phyloP scores from a whole-genome alignment of 2,113 vertebrate species.

The Mustela nigripes region DNA sequence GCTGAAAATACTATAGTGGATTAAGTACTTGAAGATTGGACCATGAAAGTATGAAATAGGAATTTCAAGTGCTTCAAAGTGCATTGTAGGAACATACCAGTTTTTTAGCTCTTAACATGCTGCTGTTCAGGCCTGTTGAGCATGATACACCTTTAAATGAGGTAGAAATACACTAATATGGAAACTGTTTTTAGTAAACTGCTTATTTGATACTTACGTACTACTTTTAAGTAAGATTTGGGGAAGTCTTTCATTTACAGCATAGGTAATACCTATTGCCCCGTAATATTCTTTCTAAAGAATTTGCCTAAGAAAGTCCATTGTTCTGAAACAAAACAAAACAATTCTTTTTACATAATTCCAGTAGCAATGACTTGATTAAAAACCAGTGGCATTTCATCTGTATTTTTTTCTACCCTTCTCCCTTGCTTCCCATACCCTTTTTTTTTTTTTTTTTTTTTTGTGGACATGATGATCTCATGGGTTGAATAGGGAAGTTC shows the following conservation, averaged over 20 bases:
- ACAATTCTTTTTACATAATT: not conserved
- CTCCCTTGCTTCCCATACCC: not conserved
- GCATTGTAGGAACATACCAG: not conserved
- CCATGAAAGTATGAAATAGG: not conserved
- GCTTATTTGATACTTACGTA: not conserved
- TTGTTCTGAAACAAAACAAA: not conserved
- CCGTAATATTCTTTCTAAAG: not conserved
- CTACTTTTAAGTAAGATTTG: not conserved
- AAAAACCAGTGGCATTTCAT: not conserved
- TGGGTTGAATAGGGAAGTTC: not conserved
- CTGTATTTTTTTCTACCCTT: not conserved
- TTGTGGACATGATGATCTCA: not conserved
- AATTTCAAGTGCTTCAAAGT: not conserved
- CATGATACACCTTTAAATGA: conserved; percentile 50
- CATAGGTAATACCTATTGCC: not conserved
- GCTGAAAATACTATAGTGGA: not conserved
- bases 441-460: not conserved
- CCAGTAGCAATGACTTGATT: not conserved
- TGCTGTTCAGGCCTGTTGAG: not conserved
- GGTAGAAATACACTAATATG: conserved; percentile 55
- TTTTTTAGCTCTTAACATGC: not conserved
- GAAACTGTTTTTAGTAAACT: not conserved
- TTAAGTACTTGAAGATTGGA: not conserved
- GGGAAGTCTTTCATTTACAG: conserved; percentile 15
- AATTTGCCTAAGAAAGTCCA: conserved; percentile 14